Conservation (phyloP, 2,888 invertebrate species). For the Rhorus exstirpatorius region DNA sequence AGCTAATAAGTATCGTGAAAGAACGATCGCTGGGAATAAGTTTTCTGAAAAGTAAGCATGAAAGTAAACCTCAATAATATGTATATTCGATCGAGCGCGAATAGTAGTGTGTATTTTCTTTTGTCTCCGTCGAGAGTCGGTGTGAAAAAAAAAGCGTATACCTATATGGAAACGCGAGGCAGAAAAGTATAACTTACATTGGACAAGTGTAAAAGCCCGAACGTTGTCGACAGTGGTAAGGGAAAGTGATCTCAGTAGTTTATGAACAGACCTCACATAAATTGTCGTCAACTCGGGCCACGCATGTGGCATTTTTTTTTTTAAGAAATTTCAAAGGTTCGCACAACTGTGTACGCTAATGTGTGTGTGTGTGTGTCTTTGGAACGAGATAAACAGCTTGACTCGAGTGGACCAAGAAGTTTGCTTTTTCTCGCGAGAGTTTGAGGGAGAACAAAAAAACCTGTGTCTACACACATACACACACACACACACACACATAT, state of each 20-base stretch:
- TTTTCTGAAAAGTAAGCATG: conserved; percentile 75
- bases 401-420: conserved; percentile 22
- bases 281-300: conserved; percentile 78
- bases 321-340: conserved; percentile 86
- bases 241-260: conserved; percentile 79
- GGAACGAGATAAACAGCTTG: conserved; percentile 16
- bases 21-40: conserved; percentile 80
- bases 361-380: not conserved
- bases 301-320: conserved; percentile 82
- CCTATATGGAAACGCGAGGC: not conserved
- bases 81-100: conserved; percentile 24
- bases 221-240: conserved; percentile 29
- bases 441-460: not conserved
- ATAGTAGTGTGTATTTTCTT: conserved; percentile 22
- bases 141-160: conserved; percentile 38
- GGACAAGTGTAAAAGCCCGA: conserved; percentile 62
- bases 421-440: conserved; percentile 5
- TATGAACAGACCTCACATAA: conserved; percentile 86
- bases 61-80: conserved; percentile 38
- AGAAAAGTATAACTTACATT: too few relatives aligned
- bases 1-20: conserved; percentile 84
- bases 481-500: too few relatives aligned
- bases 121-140: conserved; percentile 20
- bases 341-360: conserved; percentile 28
- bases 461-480: too few relatives aligned